Percentiles rank a stretch among this genome's conserved stretches.
Conservation (phyloP, 2,113 vertebrate genomes). For the Ictalurus furcatus region DNA sequence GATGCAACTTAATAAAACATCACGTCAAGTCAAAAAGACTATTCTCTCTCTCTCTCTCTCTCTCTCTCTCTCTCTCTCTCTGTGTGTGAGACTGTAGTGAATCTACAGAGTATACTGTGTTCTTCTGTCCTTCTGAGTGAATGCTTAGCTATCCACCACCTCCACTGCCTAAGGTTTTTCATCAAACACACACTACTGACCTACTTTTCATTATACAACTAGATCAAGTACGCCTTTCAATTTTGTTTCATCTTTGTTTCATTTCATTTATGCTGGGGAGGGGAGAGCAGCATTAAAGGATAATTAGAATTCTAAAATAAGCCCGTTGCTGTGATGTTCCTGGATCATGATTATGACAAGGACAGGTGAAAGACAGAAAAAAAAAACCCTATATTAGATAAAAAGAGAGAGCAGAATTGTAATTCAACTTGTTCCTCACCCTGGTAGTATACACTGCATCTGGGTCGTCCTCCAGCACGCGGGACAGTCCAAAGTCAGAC, state of each 20-base stretch:
- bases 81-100: background rate
- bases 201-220: slow-evolving; percentile 28
- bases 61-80: background rate
- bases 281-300: background rate
- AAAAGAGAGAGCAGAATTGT: background rate
- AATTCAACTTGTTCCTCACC: slow-evolving; percentile 40
- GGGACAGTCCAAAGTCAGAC: slow-evolving; percentile 93
- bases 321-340: slow-evolving; percentile 7
- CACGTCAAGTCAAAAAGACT: background rate
- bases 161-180: slow-evolving; percentile 9
- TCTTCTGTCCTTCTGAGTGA: background rate
- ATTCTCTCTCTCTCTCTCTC: background rate
- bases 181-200: slow-evolving; percentile 36
- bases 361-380: background rate
- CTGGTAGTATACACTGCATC: slow-evolving; percentile 95
- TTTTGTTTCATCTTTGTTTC: slow-evolving; percentile 24
- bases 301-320: slow-evolving; percentile 40
- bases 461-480: slow-evolving; percentile 93
- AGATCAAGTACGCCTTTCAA: slow-evolving; percentile 20
- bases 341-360: background rate
- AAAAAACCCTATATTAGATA: background rate
- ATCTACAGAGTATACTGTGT: background rate
- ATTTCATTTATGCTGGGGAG: slow-evolving; percentile 10
- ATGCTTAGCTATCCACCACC: slow-evolving; percentile 10
- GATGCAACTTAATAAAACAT: background rate